Percentiles rank a stretch among this genome's conserved stretches.
These are phyloP conservation scores for Lasiommata megera DNA, from an alignment of 2,888 invertebrate species.

Conservation along the genomic window DNA sequence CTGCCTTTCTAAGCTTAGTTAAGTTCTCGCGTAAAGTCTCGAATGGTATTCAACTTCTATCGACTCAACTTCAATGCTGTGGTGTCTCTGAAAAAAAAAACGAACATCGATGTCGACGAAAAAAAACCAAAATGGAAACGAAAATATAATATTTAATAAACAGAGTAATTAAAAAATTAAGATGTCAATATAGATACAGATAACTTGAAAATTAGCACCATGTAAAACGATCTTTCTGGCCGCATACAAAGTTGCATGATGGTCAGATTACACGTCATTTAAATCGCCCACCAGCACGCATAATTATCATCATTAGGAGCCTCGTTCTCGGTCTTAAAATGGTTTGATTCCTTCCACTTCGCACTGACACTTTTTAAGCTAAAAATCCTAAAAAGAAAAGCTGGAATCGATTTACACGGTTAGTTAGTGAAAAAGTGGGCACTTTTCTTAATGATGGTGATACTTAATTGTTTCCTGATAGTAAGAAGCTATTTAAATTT, in stretches of 20 bases:
- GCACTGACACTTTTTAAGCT: conserved; percentile 2
- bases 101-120: too few relatives aligned
- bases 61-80: too few relatives aligned
- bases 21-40: too few relatives aligned
- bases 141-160: neutral
- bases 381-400: too few relatives aligned
- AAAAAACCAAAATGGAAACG: neutral
- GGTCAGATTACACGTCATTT: conserved; percentile 13
- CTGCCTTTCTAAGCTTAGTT: too few relatives aligned
- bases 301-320: conserved; percentile 24
- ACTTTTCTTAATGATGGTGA: too few relatives aligned
- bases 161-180: neutral
- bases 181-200: neutral
- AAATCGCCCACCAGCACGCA: conserved; percentile 21
- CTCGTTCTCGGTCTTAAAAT: conserved; percentile 7
- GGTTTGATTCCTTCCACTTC: conserved; percentile 19
- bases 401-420: too few relatives aligned
- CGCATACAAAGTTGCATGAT: conserved; percentile 11
- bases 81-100: too few relatives aligned
- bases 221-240: conserved; percentile 5
- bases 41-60: too few relatives aligned
- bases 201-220: conserved; percentile 5
- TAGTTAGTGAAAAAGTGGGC: too few relatives aligned
- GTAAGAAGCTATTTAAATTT: too few relatives aligned
- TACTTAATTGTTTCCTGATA: too few relatives aligned